Evolutionary conservation across 2,888 invertebrate species (phyloP).

Genomic region (Eretmocerus hayati): DNA sequence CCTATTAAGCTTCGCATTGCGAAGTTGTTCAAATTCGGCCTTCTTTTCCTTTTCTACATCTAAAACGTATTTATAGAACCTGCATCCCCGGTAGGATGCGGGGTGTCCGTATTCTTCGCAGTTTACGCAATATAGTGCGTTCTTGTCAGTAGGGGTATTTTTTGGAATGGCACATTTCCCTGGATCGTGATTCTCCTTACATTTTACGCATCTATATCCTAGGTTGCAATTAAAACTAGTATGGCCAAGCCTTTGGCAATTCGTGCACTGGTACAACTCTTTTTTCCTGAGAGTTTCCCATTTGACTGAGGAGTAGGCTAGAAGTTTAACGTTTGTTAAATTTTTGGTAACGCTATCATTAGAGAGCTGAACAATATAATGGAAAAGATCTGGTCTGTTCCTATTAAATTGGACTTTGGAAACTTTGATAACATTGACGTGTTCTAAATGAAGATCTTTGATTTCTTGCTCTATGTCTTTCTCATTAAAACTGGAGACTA

Average conservation of each 20-base stretch:
- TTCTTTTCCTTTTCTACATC: no score
- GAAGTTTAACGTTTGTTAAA: slow-evolving; percentile 3
- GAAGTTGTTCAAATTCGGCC: no score
- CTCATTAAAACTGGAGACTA: not conserved
- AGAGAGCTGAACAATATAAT: not conserved
- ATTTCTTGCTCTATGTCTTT: not conserved
- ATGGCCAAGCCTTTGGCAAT: no score
- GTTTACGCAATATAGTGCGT: not conserved
- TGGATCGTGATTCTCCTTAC: not conserved
- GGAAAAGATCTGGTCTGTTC: not conserved
- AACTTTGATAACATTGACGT: not conserved
- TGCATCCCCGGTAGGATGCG: not conserved
- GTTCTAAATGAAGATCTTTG: not conserved
- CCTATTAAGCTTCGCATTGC: no score
- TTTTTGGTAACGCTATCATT: slow-evolving; percentile 1
- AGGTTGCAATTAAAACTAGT: slow-evolving; percentile 11
- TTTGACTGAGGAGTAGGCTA: slow-evolving; percentile 4
- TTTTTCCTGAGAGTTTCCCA: slow-evolving; percentile 11
- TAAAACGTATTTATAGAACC: no score
- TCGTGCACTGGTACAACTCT: slow-evolving; percentile 4
- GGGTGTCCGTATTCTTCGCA: not conserved
- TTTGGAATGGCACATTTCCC: not conserved
- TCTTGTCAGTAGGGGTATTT: not conserved
- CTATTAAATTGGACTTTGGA: not conserved
- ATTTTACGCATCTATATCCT: no score